phyloP scores from a whole-genome alignment of 2,113 vertebrate genomes.

The Grantiella picta region DNA sequence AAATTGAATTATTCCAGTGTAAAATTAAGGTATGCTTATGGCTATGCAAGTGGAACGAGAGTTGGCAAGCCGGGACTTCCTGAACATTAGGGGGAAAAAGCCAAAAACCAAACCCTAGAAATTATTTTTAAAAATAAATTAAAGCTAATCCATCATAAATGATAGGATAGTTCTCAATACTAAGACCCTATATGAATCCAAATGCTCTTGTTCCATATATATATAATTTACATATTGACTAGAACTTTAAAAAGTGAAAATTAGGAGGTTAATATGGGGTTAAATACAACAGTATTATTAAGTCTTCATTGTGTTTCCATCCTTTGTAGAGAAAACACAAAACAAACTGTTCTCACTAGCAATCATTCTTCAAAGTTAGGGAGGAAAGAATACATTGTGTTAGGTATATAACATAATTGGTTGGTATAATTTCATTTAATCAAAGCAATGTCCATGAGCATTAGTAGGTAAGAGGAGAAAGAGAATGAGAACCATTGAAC shows the following conservation, averaged over 20 bases:
- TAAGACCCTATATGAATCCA: background rate
- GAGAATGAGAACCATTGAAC: background rate
- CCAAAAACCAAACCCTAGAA: background rate
- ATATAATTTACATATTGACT: background rate
- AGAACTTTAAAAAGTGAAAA: background rate
- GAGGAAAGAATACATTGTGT: background rate
- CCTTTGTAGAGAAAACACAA: background rate
- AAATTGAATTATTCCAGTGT: background rate
- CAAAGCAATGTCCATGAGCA: background rate
- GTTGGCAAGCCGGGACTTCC: background rate
- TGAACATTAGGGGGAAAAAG: background rate
- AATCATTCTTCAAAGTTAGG: background rate
- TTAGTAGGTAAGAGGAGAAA: background rate
- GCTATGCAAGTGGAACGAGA: background rate
- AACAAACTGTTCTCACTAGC: background rate
- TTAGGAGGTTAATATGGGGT: background rate
- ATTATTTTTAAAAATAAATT: background rate
- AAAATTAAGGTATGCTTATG: background rate
- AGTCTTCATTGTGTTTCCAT: background rate
- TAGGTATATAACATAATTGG: background rate
- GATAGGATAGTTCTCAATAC: background rate
- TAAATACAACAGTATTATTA: background rate
- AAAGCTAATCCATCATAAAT: background rate
- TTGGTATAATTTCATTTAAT: background rate
- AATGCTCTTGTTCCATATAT: background rate